Evolutionary conservation across 2,888 invertebrate species (phyloP).

Genomic region (Mythimna albipuncta): DNA sequence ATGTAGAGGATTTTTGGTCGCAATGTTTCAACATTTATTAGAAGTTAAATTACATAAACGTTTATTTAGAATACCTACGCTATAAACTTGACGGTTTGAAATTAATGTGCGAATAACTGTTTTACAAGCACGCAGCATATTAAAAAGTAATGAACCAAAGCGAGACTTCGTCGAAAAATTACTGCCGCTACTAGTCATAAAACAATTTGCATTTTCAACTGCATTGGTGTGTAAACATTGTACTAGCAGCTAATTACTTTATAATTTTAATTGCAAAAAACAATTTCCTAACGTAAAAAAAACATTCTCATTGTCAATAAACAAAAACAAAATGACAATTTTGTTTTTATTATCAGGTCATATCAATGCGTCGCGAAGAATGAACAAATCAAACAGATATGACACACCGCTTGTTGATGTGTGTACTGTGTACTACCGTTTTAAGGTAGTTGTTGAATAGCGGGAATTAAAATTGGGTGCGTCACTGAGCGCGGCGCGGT

Average conservation of each 20-base stretch:
- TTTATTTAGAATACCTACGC: conserved; percentile 7
- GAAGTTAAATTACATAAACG: conserved; percentile 9
- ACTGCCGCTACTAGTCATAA: conserved; percentile 10
- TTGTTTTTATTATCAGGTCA: conserved; percentile 26
- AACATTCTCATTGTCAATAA: not conserved
- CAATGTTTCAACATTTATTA: conserved; percentile 10
- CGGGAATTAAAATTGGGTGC: conserved; percentile 65
- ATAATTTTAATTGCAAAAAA: conserved; percentile 15
- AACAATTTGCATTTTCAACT: conserved; percentile 17
- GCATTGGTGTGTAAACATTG: conserved; percentile 1
- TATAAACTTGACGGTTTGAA: conserved; percentile 5
- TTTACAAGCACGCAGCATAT: conserved; percentile 21
- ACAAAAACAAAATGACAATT: conserved; percentile 3
- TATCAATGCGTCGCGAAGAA: conserved; percentile 31
- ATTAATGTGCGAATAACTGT: conserved; percentile 26
- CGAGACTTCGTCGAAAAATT: conserved; percentile 23
- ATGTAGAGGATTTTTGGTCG: not conserved
- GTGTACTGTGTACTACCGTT: conserved; percentile 43
- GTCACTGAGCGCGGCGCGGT: conserved; percentile 52
- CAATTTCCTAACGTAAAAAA: not conserved
- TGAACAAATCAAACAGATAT: conserved; percentile 50
- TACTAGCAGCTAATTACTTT: conserved; percentile 6
- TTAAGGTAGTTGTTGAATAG: conserved; percentile 57
- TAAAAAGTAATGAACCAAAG: conserved; percentile 34
- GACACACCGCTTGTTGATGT: conserved; percentile 51